These are phyloP conservation scores for Autographa pulchrina DNA, from an alignment of 2,888 invertebrate species.

Conservation along the genomic window DNA sequence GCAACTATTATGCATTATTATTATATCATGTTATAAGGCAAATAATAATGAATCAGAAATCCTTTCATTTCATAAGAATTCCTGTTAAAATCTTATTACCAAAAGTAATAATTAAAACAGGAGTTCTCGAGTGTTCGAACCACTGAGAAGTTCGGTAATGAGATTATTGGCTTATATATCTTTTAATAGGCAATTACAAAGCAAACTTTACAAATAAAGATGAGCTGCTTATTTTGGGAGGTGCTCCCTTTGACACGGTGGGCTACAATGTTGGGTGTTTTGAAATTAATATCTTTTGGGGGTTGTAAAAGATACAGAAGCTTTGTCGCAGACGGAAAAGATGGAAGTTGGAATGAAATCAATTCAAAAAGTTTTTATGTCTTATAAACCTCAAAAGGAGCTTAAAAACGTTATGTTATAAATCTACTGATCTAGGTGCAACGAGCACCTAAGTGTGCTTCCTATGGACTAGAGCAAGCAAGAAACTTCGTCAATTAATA, in stretches of 20 bases:
- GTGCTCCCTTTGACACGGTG: not conserved
- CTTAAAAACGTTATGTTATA: no score
- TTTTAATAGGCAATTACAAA: conserved; percentile 17
- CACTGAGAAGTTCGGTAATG: conserved; percentile 15
- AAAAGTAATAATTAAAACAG: not conserved
- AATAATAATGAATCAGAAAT: not conserved
- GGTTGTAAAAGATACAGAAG: not conserved
- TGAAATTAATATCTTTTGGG: not conserved
- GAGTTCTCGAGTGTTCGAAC: conserved; percentile 10
- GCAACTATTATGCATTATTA: no score
- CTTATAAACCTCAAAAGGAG: no score
- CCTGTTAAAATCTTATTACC: not conserved
- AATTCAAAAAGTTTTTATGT: no score
- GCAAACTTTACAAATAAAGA: conserved; percentile 28
- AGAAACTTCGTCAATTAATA: no score
- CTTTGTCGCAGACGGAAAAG: no score
- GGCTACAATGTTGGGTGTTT: not conserved
- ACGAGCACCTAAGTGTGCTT: no score
- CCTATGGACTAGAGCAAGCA: no score
- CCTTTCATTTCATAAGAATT: not conserved
- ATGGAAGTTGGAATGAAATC: no score
- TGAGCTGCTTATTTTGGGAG: conserved; percentile 11
- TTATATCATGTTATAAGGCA: no score
- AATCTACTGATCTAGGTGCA: no score
- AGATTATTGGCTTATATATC: conserved; percentile 20